Evolutionary conservation across 2,113 vertebrate species (phyloP).

Genomic region (Scalopus aquaticus): DNA sequence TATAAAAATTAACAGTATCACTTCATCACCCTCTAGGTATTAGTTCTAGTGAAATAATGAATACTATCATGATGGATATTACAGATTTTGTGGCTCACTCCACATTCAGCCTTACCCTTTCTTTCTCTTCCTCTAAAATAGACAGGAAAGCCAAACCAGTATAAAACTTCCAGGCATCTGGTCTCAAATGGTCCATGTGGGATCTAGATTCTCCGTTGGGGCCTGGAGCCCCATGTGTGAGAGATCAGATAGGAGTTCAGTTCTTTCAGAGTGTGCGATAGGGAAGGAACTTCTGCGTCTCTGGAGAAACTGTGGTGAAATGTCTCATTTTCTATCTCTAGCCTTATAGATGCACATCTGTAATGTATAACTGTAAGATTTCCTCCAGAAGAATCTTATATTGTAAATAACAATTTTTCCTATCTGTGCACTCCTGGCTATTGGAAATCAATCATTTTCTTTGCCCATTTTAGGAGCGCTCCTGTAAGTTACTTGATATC

Average conservation of each 20-base stretch:
- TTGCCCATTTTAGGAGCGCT: neutral
- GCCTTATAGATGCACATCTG: neutral
- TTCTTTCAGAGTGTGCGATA: neutral
- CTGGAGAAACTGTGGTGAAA: neutral
- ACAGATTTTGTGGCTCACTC: neutral
- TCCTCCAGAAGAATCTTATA: neutral
- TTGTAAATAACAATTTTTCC: neutral
- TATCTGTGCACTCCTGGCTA: neutral
- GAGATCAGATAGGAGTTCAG: neutral
- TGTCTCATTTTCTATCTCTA: neutral
- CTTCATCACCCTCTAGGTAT: neutral
- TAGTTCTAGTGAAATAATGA: neutral
- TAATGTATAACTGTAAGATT: neutral
- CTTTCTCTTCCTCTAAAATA: neutral
- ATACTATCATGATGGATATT: neutral
- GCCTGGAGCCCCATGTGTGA: neutral
- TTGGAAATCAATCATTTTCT: neutral
- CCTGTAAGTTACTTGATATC: neutral
- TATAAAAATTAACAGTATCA: neutral
- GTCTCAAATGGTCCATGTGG: neutral
- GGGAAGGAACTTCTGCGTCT: neutral
- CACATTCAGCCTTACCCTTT: neutral
- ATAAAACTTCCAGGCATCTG: neutral
- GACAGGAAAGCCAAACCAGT: neutral
- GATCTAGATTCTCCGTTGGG: neutral